phyloP scores from a whole-genome alignment of 2,113 vertebrate genomes.

The Oxygymnocypris stewartii region DNA sequence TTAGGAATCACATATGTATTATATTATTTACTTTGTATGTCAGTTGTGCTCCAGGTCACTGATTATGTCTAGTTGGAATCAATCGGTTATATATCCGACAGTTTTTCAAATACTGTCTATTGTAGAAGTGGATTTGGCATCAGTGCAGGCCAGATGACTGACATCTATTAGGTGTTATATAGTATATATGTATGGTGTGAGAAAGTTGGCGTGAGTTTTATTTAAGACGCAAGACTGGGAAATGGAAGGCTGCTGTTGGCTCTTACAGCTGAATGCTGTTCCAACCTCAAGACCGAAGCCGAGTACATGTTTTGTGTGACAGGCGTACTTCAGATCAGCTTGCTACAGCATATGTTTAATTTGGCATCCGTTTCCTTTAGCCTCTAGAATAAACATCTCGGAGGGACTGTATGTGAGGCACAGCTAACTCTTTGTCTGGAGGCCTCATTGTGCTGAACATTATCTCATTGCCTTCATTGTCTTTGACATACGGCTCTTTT shows the following conservation, averaged over 20 bases:
- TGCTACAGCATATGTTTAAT: background rate
- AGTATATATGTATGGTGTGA: constrained; percentile 12
- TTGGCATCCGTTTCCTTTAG: background rate
- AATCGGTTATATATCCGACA: background rate
- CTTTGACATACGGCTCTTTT: constrained; percentile 16
- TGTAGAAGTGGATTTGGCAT: background rate
- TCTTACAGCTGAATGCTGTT: constrained; percentile 1
- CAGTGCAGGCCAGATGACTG: constrained; percentile 1
- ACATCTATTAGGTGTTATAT: background rate
- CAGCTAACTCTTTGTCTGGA: constrained; percentile 16
- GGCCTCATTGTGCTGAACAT: constrained; percentile 37
- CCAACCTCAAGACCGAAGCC: background rate
- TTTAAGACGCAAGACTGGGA: constrained; percentile 14
- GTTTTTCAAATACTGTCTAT: background rate
- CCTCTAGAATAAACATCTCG: constrained; percentile 36
- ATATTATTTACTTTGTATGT: background rate
- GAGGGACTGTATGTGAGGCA: background rate
- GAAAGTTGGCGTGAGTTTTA: constrained; percentile 11
- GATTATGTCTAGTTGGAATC: background rate
- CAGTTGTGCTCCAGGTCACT: background rate
- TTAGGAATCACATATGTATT: background rate
- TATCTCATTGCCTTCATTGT: constrained; percentile 31
- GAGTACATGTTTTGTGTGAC: background rate
- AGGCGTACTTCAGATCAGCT: constrained; percentile 16
- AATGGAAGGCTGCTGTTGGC: background rate